These are phyloP conservation scores for Pterois miles DNA, from an alignment of 2,797 vertebrate genomes.

Conservation along the genomic window DNA sequence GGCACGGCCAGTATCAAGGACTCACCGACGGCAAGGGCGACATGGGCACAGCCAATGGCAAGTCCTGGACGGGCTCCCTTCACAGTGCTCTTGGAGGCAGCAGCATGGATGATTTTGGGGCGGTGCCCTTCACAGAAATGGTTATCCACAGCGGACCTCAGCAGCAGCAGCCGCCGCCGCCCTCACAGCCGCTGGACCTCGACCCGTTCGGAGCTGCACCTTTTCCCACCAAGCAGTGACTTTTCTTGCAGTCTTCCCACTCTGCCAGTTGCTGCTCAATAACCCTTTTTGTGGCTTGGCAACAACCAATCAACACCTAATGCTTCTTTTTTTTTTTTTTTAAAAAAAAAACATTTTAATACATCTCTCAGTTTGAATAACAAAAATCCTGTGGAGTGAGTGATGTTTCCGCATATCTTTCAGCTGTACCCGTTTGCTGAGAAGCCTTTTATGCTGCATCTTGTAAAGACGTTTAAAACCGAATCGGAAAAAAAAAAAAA, in stretches of 20 bases:
- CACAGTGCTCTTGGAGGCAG: slow-evolving; percentile 77
- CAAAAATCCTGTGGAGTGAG: slow-evolving; percentile 63
- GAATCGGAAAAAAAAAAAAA: slow-evolving; percentile 3
- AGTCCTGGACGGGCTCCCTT: slow-evolving; percentile 83
- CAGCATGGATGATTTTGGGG: slow-evolving; percentile 94
- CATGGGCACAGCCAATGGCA: slow-evolving; percentile 71
- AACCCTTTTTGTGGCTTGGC: slow-evolving; percentile 15
- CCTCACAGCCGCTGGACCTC: slow-evolving; percentile 85
- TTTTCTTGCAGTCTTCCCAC: neutral
- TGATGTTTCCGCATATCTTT: slow-evolving; percentile 59
- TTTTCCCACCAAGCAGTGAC: slow-evolving; percentile 94
- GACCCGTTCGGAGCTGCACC: slow-evolving; percentile 97
- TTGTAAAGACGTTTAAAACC: slow-evolving; percentile 34
- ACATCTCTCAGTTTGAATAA: slow-evolving; percentile 44
- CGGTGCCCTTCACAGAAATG: slow-evolving; percentile 93
- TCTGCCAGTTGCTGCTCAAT: neutral
- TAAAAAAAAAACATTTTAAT: slow-evolving; percentile 61
- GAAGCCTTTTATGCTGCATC: slow-evolving; percentile 78
- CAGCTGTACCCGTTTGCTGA: slow-evolving; percentile 58
- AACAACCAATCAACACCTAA: slow-evolving; percentile 9
- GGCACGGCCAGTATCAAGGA: slow-evolving; percentile 85
- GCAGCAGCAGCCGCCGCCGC: slow-evolving; percentile 59
- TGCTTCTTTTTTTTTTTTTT: slow-evolving; percentile 31
- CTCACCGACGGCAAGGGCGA: slow-evolving; percentile 83
- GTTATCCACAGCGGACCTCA: slow-evolving; percentile 80